A percentile compares a stretch with the other conserved stretches of the same genome.
Evolutionary conservation across 2,888 invertebrate species (phyloP).

Genomic region (Pimpla rufipes): DNA sequence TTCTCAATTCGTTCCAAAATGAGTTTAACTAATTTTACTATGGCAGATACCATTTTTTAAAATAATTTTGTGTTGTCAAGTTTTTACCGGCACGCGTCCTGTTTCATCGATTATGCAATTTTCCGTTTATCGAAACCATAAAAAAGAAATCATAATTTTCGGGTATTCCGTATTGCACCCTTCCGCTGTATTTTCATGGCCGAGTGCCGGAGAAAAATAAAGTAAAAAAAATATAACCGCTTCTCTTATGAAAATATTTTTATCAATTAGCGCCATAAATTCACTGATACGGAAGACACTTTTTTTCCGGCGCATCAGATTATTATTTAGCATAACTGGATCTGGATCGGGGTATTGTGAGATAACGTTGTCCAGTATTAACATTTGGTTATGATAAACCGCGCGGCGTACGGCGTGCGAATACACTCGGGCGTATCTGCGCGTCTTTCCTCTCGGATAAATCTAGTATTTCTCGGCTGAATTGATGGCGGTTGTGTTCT

Average conservation of each 20-base stretch:
- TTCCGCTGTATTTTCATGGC: no score
- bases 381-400: slow-evolving; percentile 31
- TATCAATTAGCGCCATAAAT: slow-evolving; percentile 5
- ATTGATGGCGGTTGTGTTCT: slow-evolving; percentile 51
- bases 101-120: no score
- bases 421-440: slow-evolving; percentile 7
- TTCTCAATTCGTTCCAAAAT: no score
- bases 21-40: no score
- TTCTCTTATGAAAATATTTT: neutral
- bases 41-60: no score
- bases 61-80: no score
- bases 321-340: slow-evolving; percentile 56
- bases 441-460: slow-evolving; percentile 33
- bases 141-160: no score
- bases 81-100: no score
- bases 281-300: neutral
- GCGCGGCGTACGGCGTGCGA: neutral
- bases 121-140: no score
- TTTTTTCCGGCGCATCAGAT: slow-evolving; percentile 11
- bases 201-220: neutral
- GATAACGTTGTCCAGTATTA: slow-evolving; percentile 46
- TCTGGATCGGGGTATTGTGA: slow-evolving; percentile 25
- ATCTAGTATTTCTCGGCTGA: slow-evolving; percentile 59
- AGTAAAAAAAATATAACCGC: neutral
- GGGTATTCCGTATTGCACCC: no score